Conservation (phyloP, 2,797 vertebrate species). For the Pangasius larnaudii region DNA sequence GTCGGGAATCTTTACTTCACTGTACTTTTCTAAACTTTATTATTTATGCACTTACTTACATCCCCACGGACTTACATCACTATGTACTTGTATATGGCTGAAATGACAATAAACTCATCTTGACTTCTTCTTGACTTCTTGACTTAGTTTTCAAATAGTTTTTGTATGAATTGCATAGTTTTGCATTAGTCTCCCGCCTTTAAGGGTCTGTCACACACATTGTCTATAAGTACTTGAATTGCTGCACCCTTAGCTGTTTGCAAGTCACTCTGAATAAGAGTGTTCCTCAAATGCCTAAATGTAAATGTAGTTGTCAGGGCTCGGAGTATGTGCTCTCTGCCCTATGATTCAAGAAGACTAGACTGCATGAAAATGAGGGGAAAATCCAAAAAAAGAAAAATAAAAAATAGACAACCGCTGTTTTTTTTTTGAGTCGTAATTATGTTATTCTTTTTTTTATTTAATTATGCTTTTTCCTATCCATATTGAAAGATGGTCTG, state of each 20-base stretch:
- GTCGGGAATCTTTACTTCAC: neutral
- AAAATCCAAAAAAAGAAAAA: neutral
- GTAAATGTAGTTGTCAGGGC: neutral
- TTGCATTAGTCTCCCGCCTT: neutral
- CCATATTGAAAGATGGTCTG: constrained; percentile 34
- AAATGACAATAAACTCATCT: too few species aligned
- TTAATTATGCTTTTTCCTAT: neutral
- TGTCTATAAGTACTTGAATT: neutral
- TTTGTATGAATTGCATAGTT: neutral
- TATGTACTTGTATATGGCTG: too few species aligned
- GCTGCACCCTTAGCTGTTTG: neutral
- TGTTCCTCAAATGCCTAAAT: neutral
- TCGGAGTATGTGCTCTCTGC: neutral
- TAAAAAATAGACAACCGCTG: neutral
- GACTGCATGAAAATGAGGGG: neutral
- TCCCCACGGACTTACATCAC: too few species aligned
- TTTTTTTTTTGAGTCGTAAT: neutral
- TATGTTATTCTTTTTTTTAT: neutral
- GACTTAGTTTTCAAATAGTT: neutral
- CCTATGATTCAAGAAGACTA: neutral
- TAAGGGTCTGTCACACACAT: neutral
- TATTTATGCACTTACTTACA: neutral
- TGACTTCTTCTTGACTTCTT: too few species aligned
- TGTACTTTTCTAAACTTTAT: neutral
- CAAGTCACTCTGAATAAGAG: neutral